These are phyloP conservation scores for Premnoplex brunnescens DNA, from an alignment of 2,797 vertebrate species.

Conservation along the genomic window DNA sequence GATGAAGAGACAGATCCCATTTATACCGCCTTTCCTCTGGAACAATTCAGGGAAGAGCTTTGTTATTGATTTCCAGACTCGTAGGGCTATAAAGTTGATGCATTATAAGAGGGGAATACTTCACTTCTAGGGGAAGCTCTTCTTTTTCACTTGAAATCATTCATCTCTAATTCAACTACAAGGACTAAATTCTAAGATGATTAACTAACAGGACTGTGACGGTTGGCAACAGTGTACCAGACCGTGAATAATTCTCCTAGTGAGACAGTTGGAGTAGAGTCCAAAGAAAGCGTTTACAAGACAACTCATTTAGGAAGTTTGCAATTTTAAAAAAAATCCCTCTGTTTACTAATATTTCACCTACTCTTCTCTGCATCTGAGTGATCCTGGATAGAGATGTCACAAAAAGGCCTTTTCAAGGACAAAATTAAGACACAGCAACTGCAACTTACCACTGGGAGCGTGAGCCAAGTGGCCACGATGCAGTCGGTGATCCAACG, in stretches of 20 bases:
- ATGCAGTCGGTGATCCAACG: constrained; percentile 93
- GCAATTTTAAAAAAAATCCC: background rate
- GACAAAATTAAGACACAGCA: background rate
- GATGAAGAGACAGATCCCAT: background rate
- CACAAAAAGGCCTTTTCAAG: background rate
- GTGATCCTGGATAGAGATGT: background rate
- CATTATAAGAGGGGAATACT: background rate
- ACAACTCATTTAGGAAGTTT: background rate
- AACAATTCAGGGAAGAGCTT: background rate
- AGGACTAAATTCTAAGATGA: background rate
- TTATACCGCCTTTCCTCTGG: background rate
- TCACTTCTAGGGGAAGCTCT: background rate
- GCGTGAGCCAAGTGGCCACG: constrained; percentile 94
- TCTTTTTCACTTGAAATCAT: background rate
- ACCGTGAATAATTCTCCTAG: background rate
- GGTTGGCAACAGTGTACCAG: background rate
- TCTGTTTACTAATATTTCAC: background rate
- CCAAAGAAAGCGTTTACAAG: background rate
- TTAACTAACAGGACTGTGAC: background rate
- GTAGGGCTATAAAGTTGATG: background rate
- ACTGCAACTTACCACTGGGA: constrained; percentile 89
- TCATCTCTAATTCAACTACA: background rate
- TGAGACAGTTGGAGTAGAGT: background rate
- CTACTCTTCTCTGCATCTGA: background rate
- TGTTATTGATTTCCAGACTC: background rate